phyloP scores from a whole-genome alignment of 2,113 vertebrate species.

The Pluvianellus socialis region DNA sequence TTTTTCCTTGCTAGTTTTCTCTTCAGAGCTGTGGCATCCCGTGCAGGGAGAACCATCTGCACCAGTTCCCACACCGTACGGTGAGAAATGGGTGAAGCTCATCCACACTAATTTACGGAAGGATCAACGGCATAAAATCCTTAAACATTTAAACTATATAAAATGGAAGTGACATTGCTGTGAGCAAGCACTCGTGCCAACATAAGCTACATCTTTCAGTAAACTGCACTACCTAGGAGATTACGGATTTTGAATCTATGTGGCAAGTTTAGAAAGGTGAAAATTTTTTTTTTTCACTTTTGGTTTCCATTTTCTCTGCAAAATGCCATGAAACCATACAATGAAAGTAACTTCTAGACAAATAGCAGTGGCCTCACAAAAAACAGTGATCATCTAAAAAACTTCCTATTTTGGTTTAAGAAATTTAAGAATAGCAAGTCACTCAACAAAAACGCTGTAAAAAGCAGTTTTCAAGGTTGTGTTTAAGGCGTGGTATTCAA shows the following conservation, averaged over 20 bases:
- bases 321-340: background rate
- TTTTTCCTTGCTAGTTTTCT: background rate
- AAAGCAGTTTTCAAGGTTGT: background rate
- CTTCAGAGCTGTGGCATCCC: background rate
- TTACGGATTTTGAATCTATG: accelerated
- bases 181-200: background rate
- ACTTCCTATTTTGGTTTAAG: background rate
- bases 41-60: background rate
- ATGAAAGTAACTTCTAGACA: background rate
- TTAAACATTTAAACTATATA: background rate
- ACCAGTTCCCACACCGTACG: no score
- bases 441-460: background rate
- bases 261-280: accelerated
- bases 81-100: background rate
- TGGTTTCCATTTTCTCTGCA: background rate
- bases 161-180: background rate
- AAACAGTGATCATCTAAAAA: background rate
- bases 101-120: background rate
- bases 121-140: background rate
- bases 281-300: background rate
- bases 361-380: background rate
- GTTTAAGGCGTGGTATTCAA: background rate
- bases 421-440: background rate
- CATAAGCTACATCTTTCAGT: background rate
- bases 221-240: background rate